Evolutionary conservation across 2,888 invertebrate genomes (phyloP).

Genomic region (Drosophila buzzatii): DNA sequence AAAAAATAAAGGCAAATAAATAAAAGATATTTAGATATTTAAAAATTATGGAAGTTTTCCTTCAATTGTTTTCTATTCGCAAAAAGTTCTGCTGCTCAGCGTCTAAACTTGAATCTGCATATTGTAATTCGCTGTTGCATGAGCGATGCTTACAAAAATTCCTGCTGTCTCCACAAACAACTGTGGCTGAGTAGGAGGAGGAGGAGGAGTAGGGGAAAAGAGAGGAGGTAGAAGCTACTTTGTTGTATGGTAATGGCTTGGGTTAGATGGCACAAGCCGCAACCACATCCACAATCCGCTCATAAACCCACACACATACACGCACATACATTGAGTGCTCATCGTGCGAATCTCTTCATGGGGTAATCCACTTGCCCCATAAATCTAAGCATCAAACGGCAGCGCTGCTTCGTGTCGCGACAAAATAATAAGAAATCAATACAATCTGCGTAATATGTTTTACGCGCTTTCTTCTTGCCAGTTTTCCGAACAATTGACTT

Average conservation of each 20-base stretch:
- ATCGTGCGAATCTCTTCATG: slow-evolving; percentile 6
- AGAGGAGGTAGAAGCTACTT: slow-evolving; percentile 55
- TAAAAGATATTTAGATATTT: too few species aligned
- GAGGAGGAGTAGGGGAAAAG: not conserved
- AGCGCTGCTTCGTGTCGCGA: slow-evolving; percentile 42
- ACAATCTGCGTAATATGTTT: slow-evolving; percentile 79
- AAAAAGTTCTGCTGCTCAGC: not conserved
- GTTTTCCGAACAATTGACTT: slow-evolving; percentile 84
- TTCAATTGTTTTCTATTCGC: too few species aligned
- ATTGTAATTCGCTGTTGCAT: not conserved
- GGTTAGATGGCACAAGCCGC: slow-evolving; percentile 56
- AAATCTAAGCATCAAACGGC: slow-evolving; percentile 57
- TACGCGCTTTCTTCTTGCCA: slow-evolving; percentile 70
- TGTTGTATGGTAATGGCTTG: slow-evolving; percentile 43
- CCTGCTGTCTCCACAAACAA: slow-evolving; percentile 4
- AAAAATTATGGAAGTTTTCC: too few species aligned
- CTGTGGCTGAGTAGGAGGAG: not conserved
- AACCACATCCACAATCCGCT: slow-evolving; percentile 70
- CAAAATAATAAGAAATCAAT: slow-evolving; percentile 78
- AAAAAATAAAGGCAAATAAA: too few species aligned
- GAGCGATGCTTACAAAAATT: slow-evolving; percentile 24
- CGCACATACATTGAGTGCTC: slow-evolving; percentile 27
- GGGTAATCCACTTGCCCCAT: slow-evolving; percentile 47
- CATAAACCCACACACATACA: slow-evolving; percentile 37
- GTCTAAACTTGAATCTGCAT: not conserved